Conservation (phyloP, 2,113 vertebrate genomes). For the Salminus brasiliensis region DNA sequence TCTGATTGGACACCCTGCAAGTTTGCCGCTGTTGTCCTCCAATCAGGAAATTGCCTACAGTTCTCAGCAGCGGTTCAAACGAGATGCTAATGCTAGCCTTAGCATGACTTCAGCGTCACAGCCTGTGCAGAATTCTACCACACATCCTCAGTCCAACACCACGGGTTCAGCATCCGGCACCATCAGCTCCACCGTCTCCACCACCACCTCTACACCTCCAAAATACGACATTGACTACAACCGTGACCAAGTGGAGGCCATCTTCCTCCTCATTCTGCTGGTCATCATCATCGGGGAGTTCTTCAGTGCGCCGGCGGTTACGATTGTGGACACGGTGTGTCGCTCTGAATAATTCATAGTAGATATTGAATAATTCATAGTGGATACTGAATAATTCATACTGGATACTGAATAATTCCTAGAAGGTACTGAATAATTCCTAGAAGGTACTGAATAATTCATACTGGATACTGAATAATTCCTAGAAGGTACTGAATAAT, state of each 20-base stretch:
- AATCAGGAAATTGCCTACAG: neutral
- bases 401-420: no score
- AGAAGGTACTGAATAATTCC: no score
- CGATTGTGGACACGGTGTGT: conserved; percentile 91
- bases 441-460: no score
- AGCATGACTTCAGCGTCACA: conserved; percentile 33
- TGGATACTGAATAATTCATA: no score
- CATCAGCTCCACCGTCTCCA: neutral
- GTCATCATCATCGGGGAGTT: conserved; percentile 96
- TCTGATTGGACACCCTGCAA: neutral
- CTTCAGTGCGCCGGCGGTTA: conserved; percentile 95
- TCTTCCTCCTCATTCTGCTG: conserved; percentile 92
- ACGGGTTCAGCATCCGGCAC: neutral
- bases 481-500: no score
- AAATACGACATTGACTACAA: conserved; percentile 68
- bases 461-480: no score
- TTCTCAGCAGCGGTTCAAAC: conserved; percentile 1
- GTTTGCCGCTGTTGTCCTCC: neutral
- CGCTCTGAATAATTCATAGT: neutral
- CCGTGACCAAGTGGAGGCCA: conserved; percentile 86
- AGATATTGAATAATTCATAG: no score
- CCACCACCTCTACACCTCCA: conserved; percentile 1
- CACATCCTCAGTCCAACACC: neutral
- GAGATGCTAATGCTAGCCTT: conserved; percentile 33
- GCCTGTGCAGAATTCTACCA: neutral